A percentile compares a stretch with the other conserved stretches of the same genome.
These are phyloP conservation scores for Hippocampus guttulatus DNA, from an alignment of 2,113 vertebrate genomes.

Conservation along the genomic window DNA sequence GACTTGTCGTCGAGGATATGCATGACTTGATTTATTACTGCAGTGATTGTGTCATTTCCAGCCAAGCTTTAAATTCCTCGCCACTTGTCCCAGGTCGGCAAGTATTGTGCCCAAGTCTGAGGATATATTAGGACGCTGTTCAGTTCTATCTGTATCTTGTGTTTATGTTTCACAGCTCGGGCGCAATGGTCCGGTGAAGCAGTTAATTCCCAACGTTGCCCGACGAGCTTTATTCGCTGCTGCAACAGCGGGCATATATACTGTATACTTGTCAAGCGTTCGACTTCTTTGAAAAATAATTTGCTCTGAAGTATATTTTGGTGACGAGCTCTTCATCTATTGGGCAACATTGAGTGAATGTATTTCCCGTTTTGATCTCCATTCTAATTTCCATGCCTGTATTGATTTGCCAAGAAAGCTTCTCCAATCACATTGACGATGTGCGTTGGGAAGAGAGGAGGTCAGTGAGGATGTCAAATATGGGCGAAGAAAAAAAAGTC, in stretches of 20 bases:
- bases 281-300: neutral
- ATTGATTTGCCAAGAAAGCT: conserved; percentile 32
- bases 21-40: too few relatives aligned
- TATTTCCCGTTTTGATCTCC: conserved; percentile 47
- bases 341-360: conserved; percentile 35
- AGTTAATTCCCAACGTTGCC: conserved; percentile 22
- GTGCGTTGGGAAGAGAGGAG: conserved; percentile 15
- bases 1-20: too few relatives aligned
- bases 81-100: neutral
- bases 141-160: neutral
- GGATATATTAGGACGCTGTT: neutral
- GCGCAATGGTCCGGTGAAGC: neutral
- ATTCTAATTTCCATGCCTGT: conserved; percentile 28
- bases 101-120: neutral
- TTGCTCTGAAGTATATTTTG: conserved; percentile 17
- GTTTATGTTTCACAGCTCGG: conserved; percentile 15
- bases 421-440: conserved; percentile 37
- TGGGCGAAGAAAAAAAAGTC: conserved; percentile 14
- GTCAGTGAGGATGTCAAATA: neutral
- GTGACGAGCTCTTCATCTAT: conserved; percentile 20
- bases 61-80: too few relatives aligned
- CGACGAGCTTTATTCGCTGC: conserved; percentile 15
- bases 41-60: too few relatives aligned
- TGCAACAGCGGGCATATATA: conserved; percentile 20
- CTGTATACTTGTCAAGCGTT: neutral